phyloP scores from a whole-genome alignment of 1,140 invertebrate genomes.

The Microvelia longipes region DNA sequence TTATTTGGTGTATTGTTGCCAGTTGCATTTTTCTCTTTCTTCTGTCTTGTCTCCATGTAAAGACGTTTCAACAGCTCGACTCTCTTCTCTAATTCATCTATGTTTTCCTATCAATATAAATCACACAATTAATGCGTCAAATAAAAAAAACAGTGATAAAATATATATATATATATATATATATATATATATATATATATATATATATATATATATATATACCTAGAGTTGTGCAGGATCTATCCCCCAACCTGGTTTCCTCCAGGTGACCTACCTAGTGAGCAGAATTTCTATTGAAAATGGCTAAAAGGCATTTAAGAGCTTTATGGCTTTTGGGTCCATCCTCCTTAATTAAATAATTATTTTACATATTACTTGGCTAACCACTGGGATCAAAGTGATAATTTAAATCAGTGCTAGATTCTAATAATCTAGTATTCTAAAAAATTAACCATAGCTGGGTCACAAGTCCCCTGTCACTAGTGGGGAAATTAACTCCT shows the following conservation, averaged over 20 bases:
- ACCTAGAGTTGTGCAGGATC: neutral
- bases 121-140: neutral
- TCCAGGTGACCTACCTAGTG: neutral
- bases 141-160: neutral
- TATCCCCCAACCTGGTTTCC: neutral
- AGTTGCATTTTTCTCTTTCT: conserved; percentile 34
- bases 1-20: conserved; percentile 41
- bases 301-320: too few relatives aligned
- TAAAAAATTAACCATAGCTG: too few relatives aligned
- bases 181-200: neutral
- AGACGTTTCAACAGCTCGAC: conserved; percentile 56
- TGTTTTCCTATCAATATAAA: conserved; percentile 40
- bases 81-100: conserved; percentile 54
- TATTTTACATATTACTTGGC: too few relatives aligned
- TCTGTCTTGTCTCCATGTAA: conserved; percentile 58
- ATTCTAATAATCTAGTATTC: too few relatives aligned
- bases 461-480: too few relatives aligned
- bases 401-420: too few relatives aligned
- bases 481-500: too few relatives aligned
- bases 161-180: neutral
- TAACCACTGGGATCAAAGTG: too few relatives aligned
- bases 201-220: neutral
- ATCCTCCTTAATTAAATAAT: too few relatives aligned
- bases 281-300: neutral
- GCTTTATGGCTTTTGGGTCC: too few relatives aligned